phyloP scores from a whole-genome alignment of 1,140 invertebrate genomes.

The Anastatus disparis region DNA sequence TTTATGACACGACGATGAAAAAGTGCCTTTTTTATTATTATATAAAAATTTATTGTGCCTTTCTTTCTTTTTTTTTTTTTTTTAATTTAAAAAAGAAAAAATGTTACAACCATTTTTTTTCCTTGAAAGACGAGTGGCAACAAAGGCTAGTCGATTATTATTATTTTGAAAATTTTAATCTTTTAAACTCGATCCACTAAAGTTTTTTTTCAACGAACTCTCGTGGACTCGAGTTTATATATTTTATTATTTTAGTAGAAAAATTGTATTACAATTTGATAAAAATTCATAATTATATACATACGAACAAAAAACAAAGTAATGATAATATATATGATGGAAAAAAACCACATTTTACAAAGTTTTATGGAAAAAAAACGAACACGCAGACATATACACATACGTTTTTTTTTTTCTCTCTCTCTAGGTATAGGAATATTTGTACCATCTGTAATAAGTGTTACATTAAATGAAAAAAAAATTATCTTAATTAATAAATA shows the following conservation, averaged over 20 bases:
- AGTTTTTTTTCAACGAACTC: conserved; percentile 12
- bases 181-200: not conserved
- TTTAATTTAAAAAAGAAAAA: too few species aligned
- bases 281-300: conserved; percentile 15
- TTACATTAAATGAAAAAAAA: conserved; percentile 54
- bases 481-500: conserved; percentile 51
- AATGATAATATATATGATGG: not conserved
- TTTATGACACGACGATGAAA: conserved; percentile 26
- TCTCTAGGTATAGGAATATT: conserved; percentile 58
- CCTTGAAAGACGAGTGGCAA: conserved; percentile 13
- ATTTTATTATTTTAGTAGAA: conserved; percentile 25
- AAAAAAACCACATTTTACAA: too few species aligned
- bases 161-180: too few species aligned
- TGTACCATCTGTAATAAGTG: conserved; percentile 65
- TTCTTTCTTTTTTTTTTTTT: too few species aligned
- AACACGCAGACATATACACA: conserved; percentile 31
- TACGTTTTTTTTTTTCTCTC: conserved; percentile 42
- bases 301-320: too few species aligned
- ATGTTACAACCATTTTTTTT: conserved; percentile 28
- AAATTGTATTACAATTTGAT: conserved; percentile 19
- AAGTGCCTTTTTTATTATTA: conserved; percentile 37
- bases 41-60: too few species aligned
- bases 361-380: conserved; percentile 26
- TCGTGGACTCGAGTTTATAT: conserved; percentile 16
- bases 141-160: conserved; percentile 34